Evolutionary conservation across 2,113 vertebrate species (phyloP).

Genomic region (Camarhynchus parvulus): DNA sequence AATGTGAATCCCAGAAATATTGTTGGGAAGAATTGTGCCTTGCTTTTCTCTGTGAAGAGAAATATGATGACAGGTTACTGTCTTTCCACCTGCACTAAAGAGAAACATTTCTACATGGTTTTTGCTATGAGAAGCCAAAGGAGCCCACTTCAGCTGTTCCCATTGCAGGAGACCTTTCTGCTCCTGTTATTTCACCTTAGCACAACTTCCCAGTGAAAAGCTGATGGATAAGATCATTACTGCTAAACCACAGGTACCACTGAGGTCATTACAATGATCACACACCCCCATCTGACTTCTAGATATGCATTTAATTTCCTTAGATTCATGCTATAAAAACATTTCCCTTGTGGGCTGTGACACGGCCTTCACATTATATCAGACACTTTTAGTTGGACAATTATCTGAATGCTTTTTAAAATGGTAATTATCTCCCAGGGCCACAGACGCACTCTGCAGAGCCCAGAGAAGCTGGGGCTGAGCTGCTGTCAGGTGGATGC

Average conservation of each 20-base stretch:
- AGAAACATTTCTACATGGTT: not conserved
- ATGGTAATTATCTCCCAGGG: not conserved
- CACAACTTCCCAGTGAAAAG: not conserved
- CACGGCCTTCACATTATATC: not conserved
- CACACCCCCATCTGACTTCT: not conserved
- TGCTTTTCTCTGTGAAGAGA: too few relatives aligned
- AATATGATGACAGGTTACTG: fast-evolving
- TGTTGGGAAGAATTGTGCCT: too few relatives aligned
- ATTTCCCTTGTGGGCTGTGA: not conserved
- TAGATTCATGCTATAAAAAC: not conserved
- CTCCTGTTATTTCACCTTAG: not conserved
- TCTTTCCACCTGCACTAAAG: not conserved
- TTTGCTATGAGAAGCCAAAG: not conserved
- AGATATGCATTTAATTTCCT: not conserved
- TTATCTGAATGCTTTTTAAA: not conserved
- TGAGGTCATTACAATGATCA: not conserved
- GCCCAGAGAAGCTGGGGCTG: not conserved
- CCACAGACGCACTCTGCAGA: not conserved
- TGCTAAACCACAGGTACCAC: not conserved
- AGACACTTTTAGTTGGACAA: not conserved
- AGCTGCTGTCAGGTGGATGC: not conserved
- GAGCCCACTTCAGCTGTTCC: not conserved
- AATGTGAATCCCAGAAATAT: too few relatives aligned
- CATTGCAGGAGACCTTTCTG: not conserved
- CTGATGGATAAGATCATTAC: not conserved